phyloP scores from a whole-genome alignment of 2,113 vertebrate genomes.

The Psophia crepitans region DNA sequence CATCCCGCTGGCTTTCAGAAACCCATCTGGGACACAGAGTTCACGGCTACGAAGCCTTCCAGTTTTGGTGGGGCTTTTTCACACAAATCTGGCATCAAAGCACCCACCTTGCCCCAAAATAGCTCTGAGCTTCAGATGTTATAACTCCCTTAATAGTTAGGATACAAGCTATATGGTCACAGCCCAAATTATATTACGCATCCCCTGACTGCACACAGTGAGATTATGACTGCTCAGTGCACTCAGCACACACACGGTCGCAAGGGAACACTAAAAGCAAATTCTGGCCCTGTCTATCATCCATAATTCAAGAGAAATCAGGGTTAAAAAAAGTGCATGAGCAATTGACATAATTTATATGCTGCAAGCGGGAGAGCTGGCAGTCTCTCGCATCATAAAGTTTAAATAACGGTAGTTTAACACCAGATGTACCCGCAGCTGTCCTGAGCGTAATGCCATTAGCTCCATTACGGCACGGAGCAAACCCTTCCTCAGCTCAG shows the following conservation, averaged over 20 bases:
- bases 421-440: conserved; percentile 73
- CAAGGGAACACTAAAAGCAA: conserved; percentile 86
- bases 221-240: conserved; percentile 78
- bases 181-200: conserved; percentile 53
- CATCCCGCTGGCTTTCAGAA: background rate
- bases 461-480: conserved; percentile 79
- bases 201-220: conserved; percentile 60
- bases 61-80: fast-evolving
- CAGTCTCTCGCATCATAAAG: conserved; percentile 81
- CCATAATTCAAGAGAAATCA: conserved; percentile 89
- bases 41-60: background rate
- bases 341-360: conserved; percentile 78
- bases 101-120: background rate
- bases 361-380: conserved; percentile 65
- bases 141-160: background rate
- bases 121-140: background rate
- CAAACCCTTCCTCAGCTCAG: background rate
- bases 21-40: background rate
- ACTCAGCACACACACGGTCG: conserved; percentile 48
- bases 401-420: conserved; percentile 82
- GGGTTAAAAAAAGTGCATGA: conserved; percentile 88
- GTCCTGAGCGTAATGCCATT: conserved; percentile 75
- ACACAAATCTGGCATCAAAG: background rate
- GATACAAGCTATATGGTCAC: conserved; percentile 27
- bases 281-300: conserved; percentile 81